Conservation (phyloP, 2,888 invertebrate species). For the Melanostoma mellinum region DNA sequence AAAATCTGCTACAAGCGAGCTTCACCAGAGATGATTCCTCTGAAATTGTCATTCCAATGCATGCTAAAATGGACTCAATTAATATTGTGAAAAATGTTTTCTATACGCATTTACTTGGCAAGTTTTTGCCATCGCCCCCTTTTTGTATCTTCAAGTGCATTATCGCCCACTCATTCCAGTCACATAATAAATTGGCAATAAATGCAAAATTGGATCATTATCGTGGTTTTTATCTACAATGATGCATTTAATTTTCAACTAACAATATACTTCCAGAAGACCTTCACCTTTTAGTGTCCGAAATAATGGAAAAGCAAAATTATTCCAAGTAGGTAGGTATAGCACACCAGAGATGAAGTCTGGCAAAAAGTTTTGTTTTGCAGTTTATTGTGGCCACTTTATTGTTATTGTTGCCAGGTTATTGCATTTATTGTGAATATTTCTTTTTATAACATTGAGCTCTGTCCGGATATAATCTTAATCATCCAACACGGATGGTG, state of each 20-base stretch:
- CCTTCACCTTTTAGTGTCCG: slow-evolving; percentile 16
- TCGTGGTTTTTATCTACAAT: slow-evolving; percentile 56
- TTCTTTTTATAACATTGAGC: slow-evolving; percentile 57
- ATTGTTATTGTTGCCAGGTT: slow-evolving; percentile 66
- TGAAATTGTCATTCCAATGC: no score
- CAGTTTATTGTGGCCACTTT: slow-evolving; percentile 64
- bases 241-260: slow-evolving; percentile 59
- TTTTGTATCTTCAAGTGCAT: slow-evolving; percentile 48
- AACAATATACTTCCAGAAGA: slow-evolving; percentile 47
- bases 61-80: no score
- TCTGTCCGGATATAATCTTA: slow-evolving; percentile 60
- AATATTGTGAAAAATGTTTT: no score
- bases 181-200: slow-evolving; percentile 49
- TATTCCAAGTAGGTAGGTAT: neutral
- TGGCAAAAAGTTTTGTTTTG: slow-evolving; percentile 47
- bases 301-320: slow-evolving; percentile 10
- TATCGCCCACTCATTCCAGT: slow-evolving; percentile 55
- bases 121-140: slow-evolving; percentile 16
- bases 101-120: no score
- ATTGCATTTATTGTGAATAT: slow-evolving; percentile 67
- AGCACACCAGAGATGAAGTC: slow-evolving; percentile 26
- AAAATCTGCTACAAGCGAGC: no score
- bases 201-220: slow-evolving; percentile 63
- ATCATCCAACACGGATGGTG: slow-evolving; percentile 60
- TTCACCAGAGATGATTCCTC: no score